Base-by-base conservation (phyloP, 2,797 vertebrate genomes). In the Sphenodon punctatus region DNA sequence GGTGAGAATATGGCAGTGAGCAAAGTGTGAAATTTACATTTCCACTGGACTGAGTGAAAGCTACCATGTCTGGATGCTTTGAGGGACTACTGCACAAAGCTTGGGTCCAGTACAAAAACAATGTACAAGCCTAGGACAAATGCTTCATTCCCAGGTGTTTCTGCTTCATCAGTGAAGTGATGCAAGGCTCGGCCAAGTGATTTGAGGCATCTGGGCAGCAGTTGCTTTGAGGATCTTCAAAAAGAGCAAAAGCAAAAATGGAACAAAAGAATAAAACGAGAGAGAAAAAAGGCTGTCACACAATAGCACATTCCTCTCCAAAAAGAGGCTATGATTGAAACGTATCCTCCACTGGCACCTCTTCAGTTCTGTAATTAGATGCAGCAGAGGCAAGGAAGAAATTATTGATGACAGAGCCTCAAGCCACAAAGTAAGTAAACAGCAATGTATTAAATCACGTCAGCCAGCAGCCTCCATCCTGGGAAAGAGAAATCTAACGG, bases 41-140 rank as follows among this genome's bases (percentile, higher is more conserved):
- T 85, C 86, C 67, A 80, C 32, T 27, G 65, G 73, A 76, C 42
- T 27, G 38, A 60, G 36, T 84, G 39, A 43, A 20, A 56, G 22
- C 20, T 66, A 89, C 67, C 91, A 67, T 75, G 23, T 41, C 59
- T 81, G 73, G 86, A 84, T 30, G 82, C 72, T 38, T 43, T 17
- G 34, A 53, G 77, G 71, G n/a, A 56, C 45, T 70, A 68, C 53
- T 51, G 25, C 61, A 34, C 36, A 79, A n/a, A 55, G 53, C 77
- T 84, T 41, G 67, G 87, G 87, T 79, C 49, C 51, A 11, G 56
- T 74, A 59, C 64, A 51, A n/a, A n/a, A n/a, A n/a, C n/a, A n/a
- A n/a, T 39, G 69, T 39, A 20, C 38, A 25, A 17, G n/a, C 27
- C 64, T 67, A 30, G 67, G 53, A 49, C 64, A 43, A 45, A 39